Evolutionary conservation across 2,113 vertebrate genomes (phyloP), one percentile per base, ranked within the genome.

Genomic region (Pygathrix nemaeus): DNA sequence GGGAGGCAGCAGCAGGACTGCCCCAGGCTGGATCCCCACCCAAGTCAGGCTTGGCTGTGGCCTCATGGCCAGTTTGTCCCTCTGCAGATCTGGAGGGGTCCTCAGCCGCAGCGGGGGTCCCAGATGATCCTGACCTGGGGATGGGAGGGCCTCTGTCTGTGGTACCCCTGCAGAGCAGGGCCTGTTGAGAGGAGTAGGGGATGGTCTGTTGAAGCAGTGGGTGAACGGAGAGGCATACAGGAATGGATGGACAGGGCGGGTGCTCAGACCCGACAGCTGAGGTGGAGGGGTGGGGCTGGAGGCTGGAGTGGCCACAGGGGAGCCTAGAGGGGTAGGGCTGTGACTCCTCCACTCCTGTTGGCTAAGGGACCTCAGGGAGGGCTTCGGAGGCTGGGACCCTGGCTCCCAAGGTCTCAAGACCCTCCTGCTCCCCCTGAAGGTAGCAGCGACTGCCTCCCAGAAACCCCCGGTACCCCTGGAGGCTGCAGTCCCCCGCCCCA

Each of bases 1-100:
- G 1, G 3, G 35, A n/a, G 21, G 3, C 12, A 16, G 43, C 7
- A 27, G 13, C 0, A 0, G 5, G 55, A 0, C 2, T 25, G 9
- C 18, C 30, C 30, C 48, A 0, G 3, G 18, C 40, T 94, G 72
- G 59, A 7, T 35, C 23, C 1, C 3, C 12, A 9, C 43, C n/a
- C 0, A 72, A 11, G 40, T 75, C 57, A n/a, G 43, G 18, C 30
- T 20, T 88, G 73, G 50, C 7, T 0, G 0, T 38, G 68, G 55
- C 57, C 68, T 57, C 0, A 0, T 10, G 52, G 16, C 30, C 25
- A 23, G 23, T 35, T 5, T 84, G 38, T 95, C 52, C 40, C n/a
- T 80, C 64, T 45, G 25, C 1, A 20, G 72, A 45, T 38, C 80
- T 38, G 61, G n/a, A 43, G 21, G 18, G 52, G 14, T 8, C 73